Percentiles rank a stretch among this genome's conserved stretches.
Conservation (phyloP, 2,888 invertebrate species). For the Lasiommata megera region DNA sequence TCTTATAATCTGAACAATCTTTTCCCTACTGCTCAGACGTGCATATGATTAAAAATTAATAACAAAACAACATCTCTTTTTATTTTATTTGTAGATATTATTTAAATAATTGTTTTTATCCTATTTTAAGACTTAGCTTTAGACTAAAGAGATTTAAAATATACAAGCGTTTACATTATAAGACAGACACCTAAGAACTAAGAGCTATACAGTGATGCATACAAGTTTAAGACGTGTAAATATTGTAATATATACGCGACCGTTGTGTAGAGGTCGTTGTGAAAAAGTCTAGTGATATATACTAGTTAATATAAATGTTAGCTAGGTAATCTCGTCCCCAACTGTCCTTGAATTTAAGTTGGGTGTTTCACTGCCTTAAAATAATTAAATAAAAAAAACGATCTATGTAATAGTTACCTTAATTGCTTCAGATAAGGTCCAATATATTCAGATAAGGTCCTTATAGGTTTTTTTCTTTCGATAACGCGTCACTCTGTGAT, state of each 20-base stretch:
- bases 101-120: too few species aligned
- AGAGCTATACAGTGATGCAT: slow-evolving; percentile 46
- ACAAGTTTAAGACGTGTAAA: slow-evolving; percentile 76
- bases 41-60: too few species aligned
- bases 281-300: slow-evolving; percentile 78
- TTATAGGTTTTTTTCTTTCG: slow-evolving; percentile 49
- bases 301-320: slow-evolving; percentile 75
- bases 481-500: slow-evolving; percentile 40
- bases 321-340: slow-evolving; percentile 81
- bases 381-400: slow-evolving; percentile 57
- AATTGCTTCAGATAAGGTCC: slow-evolving; percentile 74
- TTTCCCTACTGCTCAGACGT: too few species aligned
- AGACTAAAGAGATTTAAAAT: too few species aligned
- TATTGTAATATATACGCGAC: slow-evolving; percentile 77
- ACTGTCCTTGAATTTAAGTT: slow-evolving; percentile 79
- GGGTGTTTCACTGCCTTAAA: slow-evolving; percentile 82
- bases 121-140: too few species aligned
- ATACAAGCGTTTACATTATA: too few species aligned
- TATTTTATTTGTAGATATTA: too few species aligned
- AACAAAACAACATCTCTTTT: too few species aligned
- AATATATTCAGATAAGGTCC: slow-evolving; percentile 53
- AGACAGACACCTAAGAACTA: too few species aligned
- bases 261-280: slow-evolving; percentile 74
- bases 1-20: too few species aligned
- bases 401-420: slow-evolving; percentile 72